Evolutionary conservation across 2,113 vertebrate species (phyloP).

Genomic region (Theristicus caerulescens): DNA sequence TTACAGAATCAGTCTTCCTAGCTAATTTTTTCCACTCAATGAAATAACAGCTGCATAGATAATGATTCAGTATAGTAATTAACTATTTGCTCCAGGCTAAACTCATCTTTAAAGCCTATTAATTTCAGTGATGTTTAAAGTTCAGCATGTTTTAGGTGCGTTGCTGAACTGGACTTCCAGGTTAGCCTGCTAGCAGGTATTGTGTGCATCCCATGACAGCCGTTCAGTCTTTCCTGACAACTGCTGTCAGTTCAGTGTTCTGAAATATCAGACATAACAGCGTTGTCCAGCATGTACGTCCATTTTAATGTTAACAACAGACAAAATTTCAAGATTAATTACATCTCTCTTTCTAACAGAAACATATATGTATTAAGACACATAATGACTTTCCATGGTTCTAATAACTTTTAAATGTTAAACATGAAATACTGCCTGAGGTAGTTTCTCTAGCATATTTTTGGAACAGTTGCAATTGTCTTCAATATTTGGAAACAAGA

Average conservation of each 20-base stretch:
- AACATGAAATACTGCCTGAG: neutral
- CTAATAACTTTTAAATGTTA: neutral
- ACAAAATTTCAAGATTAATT: neutral
- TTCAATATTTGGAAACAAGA: constrained; percentile 10
- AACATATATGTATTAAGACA: neutral
- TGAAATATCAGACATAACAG: neutral
- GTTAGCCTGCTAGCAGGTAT: neutral
- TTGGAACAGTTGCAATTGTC: neutral
- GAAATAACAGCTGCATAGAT: neutral
- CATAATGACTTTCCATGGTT: neutral
- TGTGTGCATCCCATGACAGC: neutral
- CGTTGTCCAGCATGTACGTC: neutral
- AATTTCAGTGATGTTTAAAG: neutral
- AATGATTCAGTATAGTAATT: neutral
- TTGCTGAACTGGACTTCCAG: neutral
- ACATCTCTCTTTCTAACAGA: neutral
- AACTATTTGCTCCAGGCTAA: neutral
- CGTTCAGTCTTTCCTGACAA: neutral
- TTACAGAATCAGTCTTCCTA: neutral
- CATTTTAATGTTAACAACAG: neutral
- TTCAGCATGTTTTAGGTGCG: neutral
- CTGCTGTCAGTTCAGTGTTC: neutral
- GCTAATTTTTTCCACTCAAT: neutral
- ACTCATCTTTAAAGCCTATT: neutral
- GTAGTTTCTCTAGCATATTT: neutral